These are phyloP conservation scores for Episyrphus balteatus DNA, from an alignment of 1,140 invertebrate genomes.

Conservation along the genomic window DNA sequence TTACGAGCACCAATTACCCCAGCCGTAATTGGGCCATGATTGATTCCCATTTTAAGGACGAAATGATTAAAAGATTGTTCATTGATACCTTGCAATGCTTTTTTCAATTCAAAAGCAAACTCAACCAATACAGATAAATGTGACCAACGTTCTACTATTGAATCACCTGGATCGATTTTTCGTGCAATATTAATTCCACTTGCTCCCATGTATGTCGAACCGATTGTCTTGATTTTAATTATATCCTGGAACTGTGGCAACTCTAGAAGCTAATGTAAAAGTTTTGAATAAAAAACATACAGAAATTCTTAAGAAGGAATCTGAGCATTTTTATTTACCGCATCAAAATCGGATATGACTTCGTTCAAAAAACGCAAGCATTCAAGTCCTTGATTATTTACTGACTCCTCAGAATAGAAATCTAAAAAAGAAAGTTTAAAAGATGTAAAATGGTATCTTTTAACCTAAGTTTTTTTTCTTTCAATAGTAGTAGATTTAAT, in stretches of 20 bases:
- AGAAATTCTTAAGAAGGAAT: background rate
- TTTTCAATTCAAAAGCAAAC: conserved; percentile 81
- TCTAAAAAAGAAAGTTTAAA: conserved; percentile 46
- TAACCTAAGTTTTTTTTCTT: background rate
- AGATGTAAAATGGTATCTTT: background rate
- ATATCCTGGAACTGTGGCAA: conserved; percentile 76
- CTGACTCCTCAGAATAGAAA: conserved; percentile 90
- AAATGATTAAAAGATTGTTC: conserved; percentile 95
- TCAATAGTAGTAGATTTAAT: background rate
- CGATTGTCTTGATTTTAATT: conserved; percentile 97
- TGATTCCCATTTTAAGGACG: conserved; percentile 88
- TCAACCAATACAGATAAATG: conserved; percentile 77
- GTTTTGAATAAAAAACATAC: background rate
- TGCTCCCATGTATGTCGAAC: conserved; percentile 95
- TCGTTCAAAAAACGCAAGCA: conserved; percentile 94
- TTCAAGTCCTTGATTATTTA: conserved; percentile 92
- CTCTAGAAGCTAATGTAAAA: conserved; percentile 64
- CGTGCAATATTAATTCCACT: conserved; percentile 72
- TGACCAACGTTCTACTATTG: conserved; percentile 63
- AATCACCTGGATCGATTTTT: conserved; percentile 56
- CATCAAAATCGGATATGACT: conserved; percentile 96
- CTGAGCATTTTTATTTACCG: conserved; percentile 56
- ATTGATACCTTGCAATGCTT: conserved; percentile 80
- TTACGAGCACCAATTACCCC: conserved; percentile 90
- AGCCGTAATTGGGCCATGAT: conserved; percentile 88